These are phyloP conservation scores for Notolepis coatsorum DNA, from an alignment of 2,797 vertebrate genomes.

Conservation along the genomic window DNA sequence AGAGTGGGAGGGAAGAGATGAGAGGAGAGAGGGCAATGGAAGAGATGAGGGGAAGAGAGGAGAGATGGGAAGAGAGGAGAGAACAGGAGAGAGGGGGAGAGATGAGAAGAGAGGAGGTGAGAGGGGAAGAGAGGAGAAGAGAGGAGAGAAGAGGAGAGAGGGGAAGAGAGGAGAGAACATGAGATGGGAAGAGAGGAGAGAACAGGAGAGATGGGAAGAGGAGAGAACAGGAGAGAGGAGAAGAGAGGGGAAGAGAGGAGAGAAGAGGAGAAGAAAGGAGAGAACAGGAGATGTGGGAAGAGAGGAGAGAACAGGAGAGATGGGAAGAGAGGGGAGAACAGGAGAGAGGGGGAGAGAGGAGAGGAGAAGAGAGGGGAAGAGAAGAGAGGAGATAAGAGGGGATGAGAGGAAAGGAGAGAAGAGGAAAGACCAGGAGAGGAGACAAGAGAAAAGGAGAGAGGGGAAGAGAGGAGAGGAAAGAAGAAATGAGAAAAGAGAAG, in stretches of 20 bases:
- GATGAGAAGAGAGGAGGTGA: neutral
- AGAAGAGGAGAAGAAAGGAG: neutral
- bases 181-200: neutral
- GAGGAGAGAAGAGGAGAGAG: constrained; percentile 1
- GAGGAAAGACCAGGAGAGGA: neutral
- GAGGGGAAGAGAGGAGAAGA: neutral
- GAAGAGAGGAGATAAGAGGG: neutral
- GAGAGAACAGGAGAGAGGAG: no score
- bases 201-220: neutral
- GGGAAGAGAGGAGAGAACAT: neutral
- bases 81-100: no score
- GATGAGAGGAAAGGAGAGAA: constrained; percentile 26
- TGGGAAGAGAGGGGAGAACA: no score
- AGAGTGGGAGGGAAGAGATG: neutral
- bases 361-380: neutral
- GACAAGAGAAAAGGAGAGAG: neutral
- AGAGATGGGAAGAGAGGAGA: no score
- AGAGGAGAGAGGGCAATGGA: neutral
- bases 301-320: neutral
- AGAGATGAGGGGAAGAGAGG: neutral
- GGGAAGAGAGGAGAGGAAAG: no score
- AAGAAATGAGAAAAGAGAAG: no score
- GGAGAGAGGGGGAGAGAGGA: neutral
- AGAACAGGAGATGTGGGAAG: neutral
- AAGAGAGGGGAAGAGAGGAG: constrained; percentile 1